Evolutionary conservation across 2,797 vertebrate species (phyloP).

Genomic region (Notoglanidium macrostoma): DNA sequence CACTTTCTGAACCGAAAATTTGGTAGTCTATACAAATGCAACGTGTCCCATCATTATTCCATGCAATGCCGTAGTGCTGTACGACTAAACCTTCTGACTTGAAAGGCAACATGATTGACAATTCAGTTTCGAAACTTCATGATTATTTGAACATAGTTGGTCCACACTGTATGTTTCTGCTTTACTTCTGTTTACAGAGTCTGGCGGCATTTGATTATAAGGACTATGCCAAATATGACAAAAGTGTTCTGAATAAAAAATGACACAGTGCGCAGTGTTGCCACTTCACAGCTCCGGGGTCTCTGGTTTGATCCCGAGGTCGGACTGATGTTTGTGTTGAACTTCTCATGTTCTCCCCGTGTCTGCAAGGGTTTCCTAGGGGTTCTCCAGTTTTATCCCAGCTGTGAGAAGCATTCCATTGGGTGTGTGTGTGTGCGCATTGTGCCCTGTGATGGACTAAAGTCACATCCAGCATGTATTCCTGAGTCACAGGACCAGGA

Average conservation of each 20-base stretch:
- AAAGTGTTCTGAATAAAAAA: neutral
- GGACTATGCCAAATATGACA: neutral
- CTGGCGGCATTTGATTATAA: neutral
- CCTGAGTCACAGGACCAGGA: neutral
- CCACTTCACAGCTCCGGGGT: neutral
- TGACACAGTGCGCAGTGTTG: neutral
- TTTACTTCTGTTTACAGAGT: neutral
- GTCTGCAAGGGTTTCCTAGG: neutral
- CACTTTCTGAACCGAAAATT: neutral
- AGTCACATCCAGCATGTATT: neutral
- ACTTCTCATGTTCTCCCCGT: neutral
- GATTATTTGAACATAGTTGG: neutral
- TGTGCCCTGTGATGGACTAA: neutral
- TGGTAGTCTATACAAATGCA: neutral
- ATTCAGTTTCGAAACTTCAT: neutral
- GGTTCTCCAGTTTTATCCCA: neutral
- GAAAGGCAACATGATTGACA: neutral
- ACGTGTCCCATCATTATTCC: neutral
- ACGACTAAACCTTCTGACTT: neutral
- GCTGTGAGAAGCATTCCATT: neutral
- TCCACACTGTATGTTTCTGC: neutral
- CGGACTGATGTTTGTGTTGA: no score
- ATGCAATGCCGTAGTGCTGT: neutral
- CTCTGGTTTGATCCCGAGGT: neutral
- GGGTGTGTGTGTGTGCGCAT: neutral